Percentiles rank a stretch among this genome's conserved stretches.
Evolutionary conservation across 2,888 invertebrate genomes (phyloP).

Genomic region (Thymelicus sylvestris): DNA sequence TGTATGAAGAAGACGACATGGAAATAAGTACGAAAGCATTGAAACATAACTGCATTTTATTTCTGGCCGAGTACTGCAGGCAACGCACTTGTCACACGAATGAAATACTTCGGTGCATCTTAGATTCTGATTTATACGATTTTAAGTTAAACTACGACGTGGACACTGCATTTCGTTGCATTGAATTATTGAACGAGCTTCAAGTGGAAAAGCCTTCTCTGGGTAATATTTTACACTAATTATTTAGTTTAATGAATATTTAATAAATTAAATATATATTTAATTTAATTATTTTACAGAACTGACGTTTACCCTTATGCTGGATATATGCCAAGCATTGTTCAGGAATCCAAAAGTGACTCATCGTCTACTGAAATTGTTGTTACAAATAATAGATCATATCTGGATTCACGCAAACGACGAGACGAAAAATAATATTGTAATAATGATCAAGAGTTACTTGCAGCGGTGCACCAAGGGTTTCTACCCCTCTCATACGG

Average conservation of each 20-base stretch:
- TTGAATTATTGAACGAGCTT: constrained; percentile 58
- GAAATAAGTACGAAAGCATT: constrained; percentile 59
- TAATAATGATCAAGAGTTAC: constrained; percentile 74
- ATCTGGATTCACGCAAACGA: constrained; percentile 60
- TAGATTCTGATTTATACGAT: constrained; percentile 65
- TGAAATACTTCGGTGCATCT: constrained; percentile 66
- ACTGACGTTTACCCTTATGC: constrained; percentile 65
- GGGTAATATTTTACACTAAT: constrained; percentile 52
- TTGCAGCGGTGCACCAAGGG: constrained; percentile 64
- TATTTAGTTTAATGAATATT: constrained; percentile 5
- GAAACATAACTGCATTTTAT: constrained; percentile 63
- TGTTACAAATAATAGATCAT: constrained; percentile 62
- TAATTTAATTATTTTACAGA: constrained; percentile 55
- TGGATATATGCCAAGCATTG: constrained; percentile 67
- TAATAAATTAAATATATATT: too few relatives aligned
- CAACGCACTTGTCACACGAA: constrained; percentile 58
- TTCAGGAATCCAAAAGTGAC: constrained; percentile 69
- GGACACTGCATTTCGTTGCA: constrained; percentile 63
- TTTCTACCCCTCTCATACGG: constrained; percentile 69
- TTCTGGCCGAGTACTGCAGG: constrained; percentile 70
- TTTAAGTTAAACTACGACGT: constrained; percentile 59
- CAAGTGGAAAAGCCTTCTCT: constrained; percentile 59
- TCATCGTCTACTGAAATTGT: constrained; percentile 58
- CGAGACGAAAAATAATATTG: constrained; percentile 68
- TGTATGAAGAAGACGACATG: constrained; percentile 61